Evolutionary conservation across 2,113 vertebrate species (phyloP).

Genomic region (Chunga burmeisteri): DNA sequence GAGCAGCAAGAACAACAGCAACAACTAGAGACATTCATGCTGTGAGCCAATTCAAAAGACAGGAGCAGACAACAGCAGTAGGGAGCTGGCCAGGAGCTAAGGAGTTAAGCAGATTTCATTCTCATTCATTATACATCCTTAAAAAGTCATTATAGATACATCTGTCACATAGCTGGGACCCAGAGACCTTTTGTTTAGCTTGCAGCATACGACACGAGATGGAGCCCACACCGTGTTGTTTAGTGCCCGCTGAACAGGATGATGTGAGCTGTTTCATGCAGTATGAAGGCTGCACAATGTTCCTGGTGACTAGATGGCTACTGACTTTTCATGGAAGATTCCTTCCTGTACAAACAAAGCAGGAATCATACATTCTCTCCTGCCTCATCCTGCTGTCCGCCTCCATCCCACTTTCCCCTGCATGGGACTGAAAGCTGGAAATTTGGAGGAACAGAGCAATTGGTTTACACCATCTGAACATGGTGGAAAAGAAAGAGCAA

Average conservation of each 20-base stretch:
- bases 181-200: not conserved
- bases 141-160: not conserved
- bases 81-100: not conserved
- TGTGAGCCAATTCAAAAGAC: not conserved
- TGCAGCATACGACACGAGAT: not conserved
- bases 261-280: not conserved
- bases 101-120: not conserved
- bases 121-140: not conserved
- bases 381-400: not conserved
- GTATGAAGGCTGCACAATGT: not conserved
- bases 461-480: not conserved
- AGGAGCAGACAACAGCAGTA: not conserved
- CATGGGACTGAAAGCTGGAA: not conserved
- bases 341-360: not conserved
- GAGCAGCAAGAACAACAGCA: not conserved
- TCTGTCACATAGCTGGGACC: not conserved
- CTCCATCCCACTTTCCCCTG: not conserved
- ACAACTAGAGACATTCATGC: not conserved
- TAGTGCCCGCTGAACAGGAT: not conserved
- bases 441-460: not conserved
- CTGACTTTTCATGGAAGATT: not conserved
- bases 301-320: not conserved
- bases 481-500: not conserved
- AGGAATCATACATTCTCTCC: not conserved
- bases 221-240: not conserved